Percentiles rank a stretch among this genome's conserved stretches.
phyloP scores from a whole-genome alignment of 2,888 invertebrate species.

The Psococerastis gibbosa region DNA sequence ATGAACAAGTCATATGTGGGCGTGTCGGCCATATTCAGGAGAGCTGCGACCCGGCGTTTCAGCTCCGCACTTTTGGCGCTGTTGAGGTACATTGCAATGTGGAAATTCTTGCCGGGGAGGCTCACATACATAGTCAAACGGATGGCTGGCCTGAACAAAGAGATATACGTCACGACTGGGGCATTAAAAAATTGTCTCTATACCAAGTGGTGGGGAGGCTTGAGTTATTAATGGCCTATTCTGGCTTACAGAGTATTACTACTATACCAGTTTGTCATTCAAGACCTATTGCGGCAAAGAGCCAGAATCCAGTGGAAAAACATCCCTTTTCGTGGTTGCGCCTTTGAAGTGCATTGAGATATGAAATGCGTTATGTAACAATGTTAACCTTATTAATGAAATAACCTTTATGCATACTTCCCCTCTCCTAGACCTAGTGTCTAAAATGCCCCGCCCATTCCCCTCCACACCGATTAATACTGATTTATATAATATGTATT shows the following conservation, averaged over 20 bases:
- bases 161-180: conserved; percentile 12
- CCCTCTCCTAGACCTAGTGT: no score
- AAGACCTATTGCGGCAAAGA: no score
- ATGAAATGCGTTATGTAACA: no score
- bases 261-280: neutral
- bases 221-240: neutral
- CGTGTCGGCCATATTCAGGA: conserved; percentile 24
- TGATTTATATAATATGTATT: no score
- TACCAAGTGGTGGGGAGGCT: no score
- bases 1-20: conserved; percentile 43
- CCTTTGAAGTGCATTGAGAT: no score
- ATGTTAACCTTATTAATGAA: no score
- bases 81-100: conserved; percentile 66
- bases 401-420: no score
- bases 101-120: conserved; percentile 37
- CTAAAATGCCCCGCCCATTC: no score
- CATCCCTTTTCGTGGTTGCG: no score
- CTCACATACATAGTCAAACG: conserved; percentile 69
- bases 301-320: no score
- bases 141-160: conserved; percentile 35
- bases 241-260: neutral
- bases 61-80: conserved; percentile 32
- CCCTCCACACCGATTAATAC: no score
- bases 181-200: neutral
- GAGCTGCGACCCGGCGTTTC: conserved; percentile 22